Conservation (phyloP, 2,797 vertebrate species). For the Cossypha dichroa region DNA sequence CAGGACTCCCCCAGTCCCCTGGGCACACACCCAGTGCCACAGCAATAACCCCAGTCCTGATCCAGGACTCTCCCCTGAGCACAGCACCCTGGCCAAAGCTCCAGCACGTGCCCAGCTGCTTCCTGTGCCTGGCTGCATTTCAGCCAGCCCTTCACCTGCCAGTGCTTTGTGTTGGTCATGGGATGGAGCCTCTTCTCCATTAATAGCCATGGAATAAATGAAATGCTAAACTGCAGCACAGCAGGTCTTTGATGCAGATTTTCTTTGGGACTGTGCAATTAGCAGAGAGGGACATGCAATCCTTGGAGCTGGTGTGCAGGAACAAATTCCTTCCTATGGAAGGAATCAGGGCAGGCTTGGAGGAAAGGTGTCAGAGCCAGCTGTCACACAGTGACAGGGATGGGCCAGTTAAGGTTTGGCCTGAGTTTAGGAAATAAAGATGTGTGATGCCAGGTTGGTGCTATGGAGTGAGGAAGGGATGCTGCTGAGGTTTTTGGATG, state of each 20-base stretch:
- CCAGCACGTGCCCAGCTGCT: rapidly evolving
- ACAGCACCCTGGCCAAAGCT: rapidly evolving
- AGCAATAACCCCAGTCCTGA: no score
- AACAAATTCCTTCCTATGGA: not conserved
- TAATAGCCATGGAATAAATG: constrained; percentile 26
- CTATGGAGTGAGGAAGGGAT: not conserved
- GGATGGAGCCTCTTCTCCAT: not conserved
- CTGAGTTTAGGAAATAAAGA: not conserved
- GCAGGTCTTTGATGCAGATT: not conserved
- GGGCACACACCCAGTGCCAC: not conserved
- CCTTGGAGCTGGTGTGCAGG: not conserved
- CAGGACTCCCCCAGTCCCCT: rapidly evolving
- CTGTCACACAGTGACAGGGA: not conserved
- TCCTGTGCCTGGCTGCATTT: not conserved
- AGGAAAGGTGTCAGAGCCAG: not conserved
- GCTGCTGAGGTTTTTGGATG: not conserved
- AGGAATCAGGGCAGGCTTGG: not conserved
- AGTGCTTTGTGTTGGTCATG: not conserved
- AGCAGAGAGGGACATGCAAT: not conserved
- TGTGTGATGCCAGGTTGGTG: not conserved
- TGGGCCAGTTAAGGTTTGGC: not conserved
- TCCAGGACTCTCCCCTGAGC: not conserved
- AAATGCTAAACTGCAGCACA: not conserved
- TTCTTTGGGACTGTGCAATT: not conserved
- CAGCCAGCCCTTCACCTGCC: not conserved